These are phyloP conservation scores for Epirrhoe alternata DNA, from an alignment of 2,888 invertebrate species.

Conservation along the genomic window DNA sequence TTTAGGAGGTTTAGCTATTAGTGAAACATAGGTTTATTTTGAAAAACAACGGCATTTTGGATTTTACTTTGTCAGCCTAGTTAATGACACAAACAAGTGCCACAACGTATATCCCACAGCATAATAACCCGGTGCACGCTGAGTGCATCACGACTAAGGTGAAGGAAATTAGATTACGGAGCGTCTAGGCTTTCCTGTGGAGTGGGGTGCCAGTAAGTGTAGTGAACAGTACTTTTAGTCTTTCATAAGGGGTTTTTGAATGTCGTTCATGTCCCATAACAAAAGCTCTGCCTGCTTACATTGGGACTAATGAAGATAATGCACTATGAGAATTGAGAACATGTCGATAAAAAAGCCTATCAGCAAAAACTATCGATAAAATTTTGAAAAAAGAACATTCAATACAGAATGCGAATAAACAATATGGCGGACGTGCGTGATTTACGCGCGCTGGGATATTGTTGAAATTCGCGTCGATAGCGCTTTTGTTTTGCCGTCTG, in stretches of 20 bases:
- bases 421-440: conserved; percentile 72
- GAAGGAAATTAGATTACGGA: conserved; percentile 61
- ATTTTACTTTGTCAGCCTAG: too few relatives aligned
- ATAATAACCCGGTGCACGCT: conserved; percentile 27
- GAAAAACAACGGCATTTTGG: too few relatives aligned
- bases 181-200: conserved; percentile 47
- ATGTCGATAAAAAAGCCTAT: conserved; percentile 49
- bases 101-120: background rate
- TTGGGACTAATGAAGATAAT: background rate
- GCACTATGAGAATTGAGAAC: background rate
- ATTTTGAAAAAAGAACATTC: conserved; percentile 62
- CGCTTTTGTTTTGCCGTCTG: conserved; percentile 77
- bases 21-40: too few relatives aligned
- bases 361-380: conserved; percentile 58
- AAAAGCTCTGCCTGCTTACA: too few relatives aligned
- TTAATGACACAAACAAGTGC: background rate
- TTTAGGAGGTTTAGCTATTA: too few relatives aligned
- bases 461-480: conserved; percentile 78
- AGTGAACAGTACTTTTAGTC: too few relatives aligned
- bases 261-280: too few relatives aligned
- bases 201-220: conserved; percentile 39
- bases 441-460: conserved; percentile 72
- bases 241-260: too few relatives aligned
- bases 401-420: conserved; percentile 62
- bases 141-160: conserved; percentile 54